Conservation (phyloP, 2,888 invertebrate species). For the Nymphalis urticae region DNA sequence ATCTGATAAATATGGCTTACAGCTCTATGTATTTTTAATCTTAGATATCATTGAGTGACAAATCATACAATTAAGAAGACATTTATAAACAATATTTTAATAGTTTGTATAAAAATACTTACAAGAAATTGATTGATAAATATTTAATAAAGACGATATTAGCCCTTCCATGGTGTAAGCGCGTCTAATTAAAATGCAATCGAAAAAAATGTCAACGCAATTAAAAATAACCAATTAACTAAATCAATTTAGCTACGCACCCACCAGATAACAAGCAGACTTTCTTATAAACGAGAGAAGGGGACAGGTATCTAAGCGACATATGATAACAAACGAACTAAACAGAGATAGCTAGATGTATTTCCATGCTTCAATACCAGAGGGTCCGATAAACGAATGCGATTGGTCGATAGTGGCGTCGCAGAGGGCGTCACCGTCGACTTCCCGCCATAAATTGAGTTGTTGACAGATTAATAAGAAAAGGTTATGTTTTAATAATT, state of each 20-base stretch:
- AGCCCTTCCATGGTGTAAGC: background rate
- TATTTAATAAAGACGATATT: background rate
- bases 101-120: too few species aligned
- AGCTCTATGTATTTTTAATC: too few species aligned
- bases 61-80: too few species aligned
- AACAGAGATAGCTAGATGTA: constrained; percentile 57
- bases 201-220: constrained; percentile 32
- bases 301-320: constrained; percentile 2
- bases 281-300: constrained; percentile 12
- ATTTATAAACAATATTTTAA: too few species aligned
- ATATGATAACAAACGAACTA: constrained; percentile 11
- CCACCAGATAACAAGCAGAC: constrained; percentile 17
- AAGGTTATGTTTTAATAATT: constrained; percentile 79
- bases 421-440: constrained; percentile 71
- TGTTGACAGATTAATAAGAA: constrained; percentile 81
- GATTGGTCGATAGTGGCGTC: constrained; percentile 67
- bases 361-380: constrained; percentile 39
- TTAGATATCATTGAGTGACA: too few species aligned
- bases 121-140: too few species aligned
- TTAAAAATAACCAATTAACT: constrained; percentile 34
- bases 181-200: constrained; percentile 17
- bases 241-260: constrained; percentile 26
- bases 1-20: too few species aligned
- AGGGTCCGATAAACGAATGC: constrained; percentile 42
- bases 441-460: constrained; percentile 82